phyloP scores from a whole-genome alignment of 2,797 vertebrate genomes.

The Rhinophrynus dorsalis region DNA sequence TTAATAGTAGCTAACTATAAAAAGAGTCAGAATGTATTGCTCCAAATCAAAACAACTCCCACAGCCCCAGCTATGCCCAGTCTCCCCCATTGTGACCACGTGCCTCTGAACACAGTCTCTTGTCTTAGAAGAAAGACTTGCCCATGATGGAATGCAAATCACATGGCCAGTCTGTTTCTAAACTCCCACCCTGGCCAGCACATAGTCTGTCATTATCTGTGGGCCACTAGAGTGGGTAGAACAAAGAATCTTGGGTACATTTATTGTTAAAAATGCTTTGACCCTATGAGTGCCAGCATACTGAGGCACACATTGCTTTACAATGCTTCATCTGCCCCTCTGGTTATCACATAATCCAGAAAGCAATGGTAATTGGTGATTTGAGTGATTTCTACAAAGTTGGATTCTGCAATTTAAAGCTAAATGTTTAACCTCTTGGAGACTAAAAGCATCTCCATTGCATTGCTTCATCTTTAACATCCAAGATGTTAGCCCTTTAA shows the following conservation, averaged over 20 bases:
- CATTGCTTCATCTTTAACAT: no score
- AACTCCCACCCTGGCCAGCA: constrained; percentile 31
- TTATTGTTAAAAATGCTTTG: neutral
- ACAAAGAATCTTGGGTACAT: neutral
- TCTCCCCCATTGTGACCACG: constrained; percentile 27
- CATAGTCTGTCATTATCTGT: constrained; percentile 15
- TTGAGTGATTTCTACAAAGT: no score
- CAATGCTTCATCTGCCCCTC: no score
- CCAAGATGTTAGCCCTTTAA: no score
- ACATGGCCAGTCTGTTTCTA: constrained; percentile 30
- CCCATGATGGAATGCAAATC: constrained; percentile 39
- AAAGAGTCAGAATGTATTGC: constrained; percentile 41
- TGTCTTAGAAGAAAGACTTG: constrained; percentile 32
- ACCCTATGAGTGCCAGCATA: no score
- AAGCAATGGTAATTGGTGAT: no score
- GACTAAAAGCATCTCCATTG: no score
- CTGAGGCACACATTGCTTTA: no score
- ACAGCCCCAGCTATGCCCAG: constrained; percentile 54
- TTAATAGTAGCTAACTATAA: constrained; percentile 26
- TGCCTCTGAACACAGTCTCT: constrained; percentile 28
- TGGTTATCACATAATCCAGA: no score
- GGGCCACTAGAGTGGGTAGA: constrained; percentile 1
- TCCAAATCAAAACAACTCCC: constrained; percentile 37
- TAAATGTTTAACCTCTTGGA: no score
- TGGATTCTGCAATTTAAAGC: no score